A percentile compares a stretch with the other conserved stretches of the same genome.
phyloP scores from a whole-genome alignment of 2,888 invertebrate species.

The Thalpophila matura region DNA sequence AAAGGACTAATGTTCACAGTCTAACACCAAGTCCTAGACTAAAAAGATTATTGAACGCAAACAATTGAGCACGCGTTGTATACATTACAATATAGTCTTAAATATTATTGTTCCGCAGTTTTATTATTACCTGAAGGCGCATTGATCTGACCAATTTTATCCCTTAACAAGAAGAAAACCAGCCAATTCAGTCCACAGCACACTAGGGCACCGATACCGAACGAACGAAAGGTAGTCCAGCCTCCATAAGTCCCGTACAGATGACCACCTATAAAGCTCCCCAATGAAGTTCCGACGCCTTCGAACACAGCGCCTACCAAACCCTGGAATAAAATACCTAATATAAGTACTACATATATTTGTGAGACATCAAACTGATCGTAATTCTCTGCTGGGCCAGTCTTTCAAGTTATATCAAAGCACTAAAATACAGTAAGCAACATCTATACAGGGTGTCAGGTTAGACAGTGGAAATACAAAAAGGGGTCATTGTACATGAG shows the following conservation, averaged over 20 bases:
- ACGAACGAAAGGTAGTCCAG: constrained; percentile 92
- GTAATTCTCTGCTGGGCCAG: no score
- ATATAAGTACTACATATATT: no score
- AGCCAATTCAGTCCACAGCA: constrained; percentile 91
- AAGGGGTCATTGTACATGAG: no score
- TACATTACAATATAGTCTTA: not conserved
- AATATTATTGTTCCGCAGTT: constrained; percentile 34
- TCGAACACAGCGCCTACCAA: constrained; percentile 96
- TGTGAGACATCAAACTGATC: not conserved
- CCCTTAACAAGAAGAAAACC: constrained; percentile 82
- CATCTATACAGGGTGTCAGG: no score
- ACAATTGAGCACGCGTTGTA: not conserved
- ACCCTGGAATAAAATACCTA: constrained; percentile 91
- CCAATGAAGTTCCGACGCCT: constrained; percentile 95
- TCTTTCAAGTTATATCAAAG: no score
- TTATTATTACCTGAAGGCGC: constrained; percentile 79
- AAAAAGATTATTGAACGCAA: not conserved
- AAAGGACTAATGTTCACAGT: constrained; percentile 2
- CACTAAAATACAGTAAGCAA: no score
- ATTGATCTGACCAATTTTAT: constrained; percentile 66
- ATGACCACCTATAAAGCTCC: constrained; percentile 95
- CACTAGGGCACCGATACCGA: constrained; percentile 93
- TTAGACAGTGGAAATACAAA: no score
- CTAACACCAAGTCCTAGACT: not conserved
- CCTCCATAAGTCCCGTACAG: constrained; percentile 93